A percentile compares a stretch with the other conserved stretches of the same genome.
Conservation (phyloP, 2,113 vertebrate genomes). For the Cromileptes altivelis region DNA sequence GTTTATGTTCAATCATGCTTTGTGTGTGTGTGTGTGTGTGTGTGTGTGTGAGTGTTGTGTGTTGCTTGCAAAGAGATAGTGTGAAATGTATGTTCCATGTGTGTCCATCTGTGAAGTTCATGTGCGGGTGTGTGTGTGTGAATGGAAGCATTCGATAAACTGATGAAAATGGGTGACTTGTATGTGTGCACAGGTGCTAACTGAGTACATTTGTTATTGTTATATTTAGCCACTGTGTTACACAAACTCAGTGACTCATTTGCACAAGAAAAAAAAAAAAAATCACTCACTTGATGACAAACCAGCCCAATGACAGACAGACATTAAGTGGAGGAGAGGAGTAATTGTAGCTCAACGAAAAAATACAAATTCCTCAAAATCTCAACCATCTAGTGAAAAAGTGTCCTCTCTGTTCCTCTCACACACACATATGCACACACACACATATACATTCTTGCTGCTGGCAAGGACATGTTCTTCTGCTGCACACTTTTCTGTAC, state of each 20-base stretch:
- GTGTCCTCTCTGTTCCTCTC: background rate
- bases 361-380: background rate
- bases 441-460: conserved; percentile 7
- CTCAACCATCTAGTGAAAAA: background rate
- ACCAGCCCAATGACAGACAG: conserved; percentile 6
- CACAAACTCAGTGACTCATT: conserved; percentile 40
- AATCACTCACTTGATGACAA: conserved; percentile 6
- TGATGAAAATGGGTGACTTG: conserved; percentile 32
- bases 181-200: conserved; percentile 32
- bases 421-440: background rate
- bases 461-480: conserved; percentile 1
- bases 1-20: conserved; percentile 1
- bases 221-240: conserved; percentile 48
- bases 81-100: conserved; percentile 7
- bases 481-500: conserved; percentile 18
- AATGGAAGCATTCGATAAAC: conserved; percentile 31
- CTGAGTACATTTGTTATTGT: conserved; percentile 6
- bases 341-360: background rate
- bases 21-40: background rate
- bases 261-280: background rate
- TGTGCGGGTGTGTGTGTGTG: conserved; percentile 5
- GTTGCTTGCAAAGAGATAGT: background rate
- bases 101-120: conserved; percentile 2
- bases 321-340: background rate
- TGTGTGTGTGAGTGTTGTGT: background rate